A percentile compares a stretch with the other conserved stretches of the same genome.
Evolutionary conservation across 2,888 invertebrate species (phyloP).

Genomic region (Fabriciana adippe): DNA sequence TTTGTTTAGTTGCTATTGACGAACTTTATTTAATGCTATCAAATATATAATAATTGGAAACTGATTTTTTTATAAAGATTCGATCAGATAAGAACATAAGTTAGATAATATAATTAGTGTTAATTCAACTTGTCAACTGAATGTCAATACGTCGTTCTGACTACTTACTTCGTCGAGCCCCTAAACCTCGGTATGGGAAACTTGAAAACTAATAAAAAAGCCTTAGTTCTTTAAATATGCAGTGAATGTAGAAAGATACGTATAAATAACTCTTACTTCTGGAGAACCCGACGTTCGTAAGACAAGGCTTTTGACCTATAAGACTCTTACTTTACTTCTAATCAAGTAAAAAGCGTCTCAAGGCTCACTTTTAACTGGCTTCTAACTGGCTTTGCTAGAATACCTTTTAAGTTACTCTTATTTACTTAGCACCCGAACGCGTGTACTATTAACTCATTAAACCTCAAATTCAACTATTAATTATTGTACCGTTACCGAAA

Average conservation of each 20-base stretch:
- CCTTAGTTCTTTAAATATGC: conserved; percentile 1
- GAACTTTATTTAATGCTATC: no score
- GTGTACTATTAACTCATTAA: not conserved
- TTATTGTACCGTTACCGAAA: not conserved
- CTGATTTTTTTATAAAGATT: no score
- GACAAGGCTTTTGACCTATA: conserved; percentile 30
- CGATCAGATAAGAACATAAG: no score
- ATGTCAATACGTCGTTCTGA: no score
- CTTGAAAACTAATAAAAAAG: not conserved
- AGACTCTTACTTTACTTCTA: conserved; percentile 29
- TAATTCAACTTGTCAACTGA: no score
- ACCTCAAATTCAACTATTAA: not conserved
- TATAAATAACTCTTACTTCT: not conserved
- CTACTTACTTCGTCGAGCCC: no score
- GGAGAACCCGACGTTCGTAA: conserved; percentile 6
- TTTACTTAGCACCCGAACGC: conserved; percentile 4
- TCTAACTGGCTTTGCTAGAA: conserved; percentile 23
- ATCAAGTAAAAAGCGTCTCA: conserved; percentile 32
- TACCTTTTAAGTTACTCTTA: conserved; percentile 16
- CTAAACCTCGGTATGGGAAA: no score
- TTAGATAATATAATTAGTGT: no score
- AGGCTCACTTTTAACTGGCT: conserved; percentile 26
- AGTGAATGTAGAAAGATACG: conserved; percentile 6
- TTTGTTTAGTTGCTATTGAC: no score
- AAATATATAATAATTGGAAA: no score